Base-by-base conservation (phyloP, 2,797 vertebrate species). In the Takifugu rubripes region DNA sequence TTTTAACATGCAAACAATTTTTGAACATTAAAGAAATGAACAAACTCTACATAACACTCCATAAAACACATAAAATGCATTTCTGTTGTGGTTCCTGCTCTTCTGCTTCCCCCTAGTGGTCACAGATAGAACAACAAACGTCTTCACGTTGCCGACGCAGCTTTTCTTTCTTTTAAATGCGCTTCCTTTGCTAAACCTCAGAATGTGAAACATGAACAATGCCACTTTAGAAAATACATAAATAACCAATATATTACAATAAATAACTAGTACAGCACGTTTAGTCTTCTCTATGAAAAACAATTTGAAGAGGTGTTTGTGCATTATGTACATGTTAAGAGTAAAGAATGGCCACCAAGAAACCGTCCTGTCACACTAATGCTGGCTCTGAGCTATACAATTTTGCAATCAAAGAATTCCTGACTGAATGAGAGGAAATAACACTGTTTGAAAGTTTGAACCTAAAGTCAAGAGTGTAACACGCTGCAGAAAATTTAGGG, bases 1-100 rank as follows among this genome's bases (percentile, higher is more conserved):
- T 86, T 77, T 90, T 75, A 86, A 93, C 93, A 95, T 94, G 91
- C 90, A 92, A 92, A 93, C 90, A 88, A 84, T 74, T 81, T 75
- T 78, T 65, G 52, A 84, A 77, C 62, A 77, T 84, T 64, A 46
- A n/a, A 46, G 21, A 46, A 46, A 5, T 21, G 16, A 33, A 52
- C 29, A 5, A 75, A 84, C 67, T 62, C 67, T 74, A 79, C 77
- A 61, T 83, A 49, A 67, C 64, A 44, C 69, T 68, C 5, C 10
- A 57, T 61, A 48, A 71, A 83, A 82, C 62, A 70, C 56, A 55
- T 51, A 8, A 48, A 48, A 62, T 48, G 64, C 21, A 63, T 45
- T 68, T 55, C 29, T 44, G 49, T 36, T 57, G 51, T 55, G 8
- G 8, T 27, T 11, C 33, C 16, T 16, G 25, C 52, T 64, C 68